Conservation (phyloP, 2,888 invertebrate species). For the Temnothorax ravouxi region DNA sequence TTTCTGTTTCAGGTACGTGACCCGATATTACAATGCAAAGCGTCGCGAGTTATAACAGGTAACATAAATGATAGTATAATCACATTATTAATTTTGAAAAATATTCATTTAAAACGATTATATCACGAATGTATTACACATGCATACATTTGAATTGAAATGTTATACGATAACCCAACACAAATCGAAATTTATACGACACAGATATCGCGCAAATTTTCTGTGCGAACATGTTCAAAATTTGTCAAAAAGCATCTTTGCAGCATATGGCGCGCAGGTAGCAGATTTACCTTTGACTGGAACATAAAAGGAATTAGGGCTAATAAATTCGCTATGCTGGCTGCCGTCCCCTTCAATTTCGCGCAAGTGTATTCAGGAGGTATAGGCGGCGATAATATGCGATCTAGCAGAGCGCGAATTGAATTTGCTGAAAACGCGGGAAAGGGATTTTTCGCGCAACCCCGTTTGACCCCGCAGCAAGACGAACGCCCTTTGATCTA, state of each 20-base stretch:
- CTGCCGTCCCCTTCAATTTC: conserved; percentile 60
- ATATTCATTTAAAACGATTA: conserved; percentile 37
- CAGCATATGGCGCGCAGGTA: conserved; percentile 41
- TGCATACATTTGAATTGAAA: not conserved
- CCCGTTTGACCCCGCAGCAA: conserved; percentile 44
- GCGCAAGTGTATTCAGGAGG: conserved; percentile 65
- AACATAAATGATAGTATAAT: conserved; percentile 29
- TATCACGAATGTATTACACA: not conserved
- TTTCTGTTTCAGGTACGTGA: conserved; percentile 80
- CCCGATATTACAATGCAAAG: conserved; percentile 37
- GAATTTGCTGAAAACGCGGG: conserved; percentile 70
- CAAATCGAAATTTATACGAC: conserved; percentile 8
- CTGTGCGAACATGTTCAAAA: conserved; percentile 1
- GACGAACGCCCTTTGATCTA: conserved; percentile 74
- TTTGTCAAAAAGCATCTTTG: conserved; percentile 35
- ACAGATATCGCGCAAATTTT: conserved; percentile 1
- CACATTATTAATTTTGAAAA: conserved; percentile 35
- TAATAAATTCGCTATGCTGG: conserved; percentile 74
- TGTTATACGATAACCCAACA: not conserved
- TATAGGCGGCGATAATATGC: conserved; percentile 71
- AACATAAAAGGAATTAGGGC: conserved; percentile 75
- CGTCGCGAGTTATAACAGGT: conserved; percentile 39
- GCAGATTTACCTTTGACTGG: conserved; percentile 70
- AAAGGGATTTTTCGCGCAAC: conserved; percentile 67
- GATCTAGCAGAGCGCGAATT: conserved; percentile 72